A percentile compares a stretch with the other conserved stretches of the same genome.
Evolutionary conservation across 2,888 invertebrate genomes (phyloP).

Genomic region (Chrysodeixis includens): DNA sequence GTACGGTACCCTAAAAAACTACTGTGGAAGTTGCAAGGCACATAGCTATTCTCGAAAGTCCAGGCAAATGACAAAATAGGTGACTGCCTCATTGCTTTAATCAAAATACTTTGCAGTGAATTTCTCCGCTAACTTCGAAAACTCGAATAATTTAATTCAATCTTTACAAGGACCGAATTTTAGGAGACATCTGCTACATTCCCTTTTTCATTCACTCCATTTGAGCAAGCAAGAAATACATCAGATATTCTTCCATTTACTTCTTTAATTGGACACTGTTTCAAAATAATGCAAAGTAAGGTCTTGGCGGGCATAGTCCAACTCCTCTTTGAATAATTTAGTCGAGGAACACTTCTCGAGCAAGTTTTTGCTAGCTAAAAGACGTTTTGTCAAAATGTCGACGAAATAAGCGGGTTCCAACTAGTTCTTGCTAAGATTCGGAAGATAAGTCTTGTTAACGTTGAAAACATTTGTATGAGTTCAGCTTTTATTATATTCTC

Average conservation of each 20-base stretch:
- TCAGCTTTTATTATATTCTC: not conserved
- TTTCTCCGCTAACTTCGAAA: too few species aligned
- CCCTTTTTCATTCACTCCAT: not conserved
- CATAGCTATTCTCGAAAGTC: too few species aligned
- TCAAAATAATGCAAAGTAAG: slow-evolving; percentile 22
- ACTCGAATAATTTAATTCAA: not conserved
- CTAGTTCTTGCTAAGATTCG: slow-evolving; percentile 7
- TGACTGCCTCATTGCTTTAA: too few species aligned
- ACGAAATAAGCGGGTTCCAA: slow-evolving; percentile 14
- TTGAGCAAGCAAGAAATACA: not conserved
- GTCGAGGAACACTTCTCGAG: slow-evolving; percentile 19
- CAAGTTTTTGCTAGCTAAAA: slow-evolving; percentile 33
- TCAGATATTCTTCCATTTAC: slow-evolving; percentile 1
- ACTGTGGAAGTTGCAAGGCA: too few species aligned
- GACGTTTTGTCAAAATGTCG: slow-evolving; percentile 30
- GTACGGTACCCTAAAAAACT: too few species aligned
- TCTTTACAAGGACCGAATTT: not conserved
- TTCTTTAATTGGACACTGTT: slow-evolving; percentile 22
- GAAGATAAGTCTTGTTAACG: slow-evolving; percentile 11
- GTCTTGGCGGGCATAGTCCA: slow-evolving; percentile 5
- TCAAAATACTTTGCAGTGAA: not conserved
- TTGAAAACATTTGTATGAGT: slow-evolving; percentile 2
- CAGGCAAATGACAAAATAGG: too few species aligned
- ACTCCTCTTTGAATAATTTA: slow-evolving; percentile 35
- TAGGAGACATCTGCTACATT: not conserved